Evolutionary conservation across 64 coral and sea anemone species (phyloP).

Genomic region (Anthopleura sola): DNA sequence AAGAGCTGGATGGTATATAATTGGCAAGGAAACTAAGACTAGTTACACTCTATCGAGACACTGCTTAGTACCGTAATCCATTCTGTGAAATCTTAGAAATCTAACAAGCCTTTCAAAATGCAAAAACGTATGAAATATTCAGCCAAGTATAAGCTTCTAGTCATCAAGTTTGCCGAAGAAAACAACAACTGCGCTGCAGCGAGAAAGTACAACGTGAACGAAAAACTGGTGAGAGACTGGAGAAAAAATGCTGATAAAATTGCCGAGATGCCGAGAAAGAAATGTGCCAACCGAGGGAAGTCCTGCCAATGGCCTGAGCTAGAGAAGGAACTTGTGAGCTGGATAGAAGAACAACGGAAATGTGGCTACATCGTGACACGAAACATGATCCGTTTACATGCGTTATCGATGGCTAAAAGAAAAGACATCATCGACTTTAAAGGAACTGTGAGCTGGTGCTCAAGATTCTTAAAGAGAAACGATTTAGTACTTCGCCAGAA

Average conservation of each 20-base stretch:
- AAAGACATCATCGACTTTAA: neutral
- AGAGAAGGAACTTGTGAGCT: neutral
- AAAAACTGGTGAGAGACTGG: slow-evolving; percentile 47
- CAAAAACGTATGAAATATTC: slow-evolving; percentile 34
- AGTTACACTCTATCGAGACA: too few relatives aligned
- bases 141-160: slow-evolving; percentile 37
- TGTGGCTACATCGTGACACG: neutral
- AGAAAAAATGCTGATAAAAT: slow-evolving; percentile 34
- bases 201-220: slow-evolving; percentile 27
- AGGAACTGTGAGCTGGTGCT: slow-evolving; percentile 15
- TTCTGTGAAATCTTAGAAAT: too few relatives aligned
- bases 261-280: neutral
- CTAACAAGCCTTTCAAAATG: neutral
- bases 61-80: too few relatives aligned
- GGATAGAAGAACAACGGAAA: neutral
- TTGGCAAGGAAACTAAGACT: too few relatives aligned
- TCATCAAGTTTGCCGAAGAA: slow-evolving; percentile 24
- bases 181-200: slow-evolving; percentile 35
- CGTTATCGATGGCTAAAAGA: neutral
- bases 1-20: too few relatives aligned
- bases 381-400: neutral
- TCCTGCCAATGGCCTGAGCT: neutral
- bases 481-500: slow-evolving; percentile 25
- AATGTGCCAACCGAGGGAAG: neutral
- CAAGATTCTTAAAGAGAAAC: slow-evolving; percentile 16